A percentile compares a stretch with the other conserved stretches of the same genome.
Conservation (phyloP, 1,140 invertebrate species). For the Bombus waltoni region DNA sequence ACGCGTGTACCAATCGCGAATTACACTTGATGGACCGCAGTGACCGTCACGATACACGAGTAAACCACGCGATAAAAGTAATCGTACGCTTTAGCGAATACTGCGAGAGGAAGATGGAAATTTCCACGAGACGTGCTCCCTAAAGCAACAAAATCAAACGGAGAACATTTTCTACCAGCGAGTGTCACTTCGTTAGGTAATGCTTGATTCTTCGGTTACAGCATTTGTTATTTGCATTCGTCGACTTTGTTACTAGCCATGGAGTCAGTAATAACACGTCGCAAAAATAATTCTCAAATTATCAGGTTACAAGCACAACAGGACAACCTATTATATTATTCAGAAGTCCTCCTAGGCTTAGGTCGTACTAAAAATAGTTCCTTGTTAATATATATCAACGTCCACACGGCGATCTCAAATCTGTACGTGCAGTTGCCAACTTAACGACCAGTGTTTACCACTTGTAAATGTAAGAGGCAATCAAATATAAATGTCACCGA, state of each 20-base stretch:
- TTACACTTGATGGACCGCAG: background rate
- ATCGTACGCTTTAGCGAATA: background rate
- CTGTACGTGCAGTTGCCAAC: constrained; percentile 24
- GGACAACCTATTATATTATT: no score
- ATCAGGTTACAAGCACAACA: background rate
- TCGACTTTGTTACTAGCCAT: no score
- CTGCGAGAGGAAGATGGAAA: background rate
- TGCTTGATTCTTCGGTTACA: background rate
- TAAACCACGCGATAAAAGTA: background rate
- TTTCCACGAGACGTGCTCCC: background rate
- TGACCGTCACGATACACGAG: background rate
- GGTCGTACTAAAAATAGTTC: background rate
- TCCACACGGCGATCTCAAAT: background rate
- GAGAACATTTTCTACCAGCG: background rate
- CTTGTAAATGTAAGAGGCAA: constrained; percentile 62
- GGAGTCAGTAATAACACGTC: no score
- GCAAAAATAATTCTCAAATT: background rate
- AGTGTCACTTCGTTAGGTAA: background rate
- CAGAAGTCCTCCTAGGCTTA: background rate
- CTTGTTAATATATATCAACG: constrained; percentile 3
- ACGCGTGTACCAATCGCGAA: background rate
- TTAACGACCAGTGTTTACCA: constrained; percentile 36
- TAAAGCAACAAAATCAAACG: background rate
- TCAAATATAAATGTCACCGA: constrained; percentile 64
- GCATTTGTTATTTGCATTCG: background rate